Conservation (phyloP, 1,140 invertebrate genomes). For the Tyrophagus putrescentiae region DNA sequence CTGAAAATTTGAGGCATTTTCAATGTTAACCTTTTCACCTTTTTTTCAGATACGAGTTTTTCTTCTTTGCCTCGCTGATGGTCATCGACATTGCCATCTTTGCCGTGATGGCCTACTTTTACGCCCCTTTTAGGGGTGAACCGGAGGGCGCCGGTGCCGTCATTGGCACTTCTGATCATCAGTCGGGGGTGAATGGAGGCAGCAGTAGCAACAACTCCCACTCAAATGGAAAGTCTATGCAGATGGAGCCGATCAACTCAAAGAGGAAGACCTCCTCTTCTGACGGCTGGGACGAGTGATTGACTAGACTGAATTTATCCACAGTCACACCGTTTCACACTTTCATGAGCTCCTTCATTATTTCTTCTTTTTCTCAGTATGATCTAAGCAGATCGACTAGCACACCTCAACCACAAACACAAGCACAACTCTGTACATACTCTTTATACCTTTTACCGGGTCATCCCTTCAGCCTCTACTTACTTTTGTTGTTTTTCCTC, state of each 20-base stretch:
- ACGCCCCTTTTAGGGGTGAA: conserved; percentile 28
- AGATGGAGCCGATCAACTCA: not conserved
- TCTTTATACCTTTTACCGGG: no score
- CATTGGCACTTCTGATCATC: no score
- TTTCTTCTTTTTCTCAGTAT: no score
- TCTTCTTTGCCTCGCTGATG: conserved; percentile 71
- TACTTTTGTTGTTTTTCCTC: no score
- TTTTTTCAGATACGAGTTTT: conserved; percentile 51
- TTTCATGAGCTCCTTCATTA: no score
- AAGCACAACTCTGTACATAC: no score
- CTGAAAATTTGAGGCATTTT: not conserved
- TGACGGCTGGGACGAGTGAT: not conserved
- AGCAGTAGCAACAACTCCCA: not conserved
- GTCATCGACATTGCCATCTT: conserved; percentile 82
- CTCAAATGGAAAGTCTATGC: not conserved
- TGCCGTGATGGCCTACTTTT: conserved; percentile 48
- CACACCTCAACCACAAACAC: no score
- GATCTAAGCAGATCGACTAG: no score
- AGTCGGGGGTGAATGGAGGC: not conserved
- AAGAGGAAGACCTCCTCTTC: no score
- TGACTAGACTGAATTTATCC: not conserved
- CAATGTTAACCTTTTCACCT: not conserved
- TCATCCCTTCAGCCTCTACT: no score
- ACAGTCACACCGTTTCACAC: no score
- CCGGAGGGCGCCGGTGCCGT: no score